Evolutionary conservation across 2,888 invertebrate species (phyloP).

Genomic region (Eutolmus rufibarbis): DNA sequence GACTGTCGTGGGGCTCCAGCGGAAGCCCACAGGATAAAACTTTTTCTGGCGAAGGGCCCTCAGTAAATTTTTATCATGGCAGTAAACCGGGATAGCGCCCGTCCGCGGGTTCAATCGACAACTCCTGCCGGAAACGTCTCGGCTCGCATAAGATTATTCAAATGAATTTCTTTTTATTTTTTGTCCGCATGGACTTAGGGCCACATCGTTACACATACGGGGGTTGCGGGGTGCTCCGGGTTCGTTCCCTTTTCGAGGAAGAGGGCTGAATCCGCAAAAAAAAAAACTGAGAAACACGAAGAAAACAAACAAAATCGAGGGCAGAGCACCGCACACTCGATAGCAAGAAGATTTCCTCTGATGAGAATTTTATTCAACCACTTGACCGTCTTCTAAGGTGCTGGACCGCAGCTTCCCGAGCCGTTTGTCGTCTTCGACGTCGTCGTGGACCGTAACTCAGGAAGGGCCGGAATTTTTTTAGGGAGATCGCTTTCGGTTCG

Average conservation of each 20-base stretch:
- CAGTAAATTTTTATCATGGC: neutral
- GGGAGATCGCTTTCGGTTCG: constrained; percentile 15
- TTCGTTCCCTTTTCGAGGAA: neutral
- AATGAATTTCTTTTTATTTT: constrained; percentile 1
- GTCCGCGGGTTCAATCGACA: neutral
- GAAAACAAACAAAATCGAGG: neutral
- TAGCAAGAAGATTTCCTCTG: neutral
- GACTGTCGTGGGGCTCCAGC: neutral
- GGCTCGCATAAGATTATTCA: constrained; percentile 21
- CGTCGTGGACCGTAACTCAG: neutral
- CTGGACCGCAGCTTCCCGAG: neutral
- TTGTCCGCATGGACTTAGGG: neutral
- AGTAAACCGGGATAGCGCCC: neutral
- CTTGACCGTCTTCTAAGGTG: neutral
- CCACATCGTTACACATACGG: neutral
- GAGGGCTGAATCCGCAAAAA: neutral
- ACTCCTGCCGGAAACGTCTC: neutral
- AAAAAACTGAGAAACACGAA: neutral
- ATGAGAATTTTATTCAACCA: neutral
- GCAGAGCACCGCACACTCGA: neutral
- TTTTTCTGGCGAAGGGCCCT: neutral
- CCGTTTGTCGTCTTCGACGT: neutral
- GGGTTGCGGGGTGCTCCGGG: neutral
- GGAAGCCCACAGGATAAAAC: constrained; percentile 15
- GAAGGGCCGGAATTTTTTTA: neutral